Base-by-base conservation (phyloP, 2,113 vertebrate species). In the Periophthalmus modestus region DNA sequence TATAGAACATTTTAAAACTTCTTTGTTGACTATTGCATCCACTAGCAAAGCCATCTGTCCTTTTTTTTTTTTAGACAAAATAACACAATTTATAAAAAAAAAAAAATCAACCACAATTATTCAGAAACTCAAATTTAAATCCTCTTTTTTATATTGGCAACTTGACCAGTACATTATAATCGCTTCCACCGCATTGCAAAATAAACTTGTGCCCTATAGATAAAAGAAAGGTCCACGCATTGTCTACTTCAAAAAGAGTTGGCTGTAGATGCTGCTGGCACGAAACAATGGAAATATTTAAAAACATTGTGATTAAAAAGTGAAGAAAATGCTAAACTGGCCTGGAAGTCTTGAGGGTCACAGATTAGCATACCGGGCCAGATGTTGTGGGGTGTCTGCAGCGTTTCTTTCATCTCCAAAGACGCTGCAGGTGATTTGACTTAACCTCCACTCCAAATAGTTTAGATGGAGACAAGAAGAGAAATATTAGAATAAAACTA, bases 351-450 rank as follows among this genome's bases (percentile, higher is more conserved):
- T 43, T 65, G 9, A 0, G 62, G 62, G 62, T 65, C 33, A n/a
- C 18, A n/a, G 7, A 65, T 65, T 65, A n/a, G 62, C 62, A 65
- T 65, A 13, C n/a, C 11, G 18, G 62, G 19, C 34, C 62, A 65
- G 62, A 65, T 65, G 62, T 65, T 65, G 34, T 65, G 39, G 34
- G 18, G 62, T 43, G 34, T 39, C 34, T 39, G 39, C 19, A 43
- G 16, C 18, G 19, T 10, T 65, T 43, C 62, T 65, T 65, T 65
- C 33, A 65, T 65, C 62, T 65, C 62, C 18, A 36, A 39, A 65
- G 62, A 65, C 18, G 33, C 62, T 65, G 33, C 16, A 65, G 62
- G 62, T 65, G 34, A 65, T 65, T 65, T 43, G 62, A 65, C 62
- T 65, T 65, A 39, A 65, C 62, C 62, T 65, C 62, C 33, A 12